These are phyloP conservation scores for Laupala kohalensis DNA, from an alignment of 1,140 invertebrate species.

Conservation along the genomic window DNA sequence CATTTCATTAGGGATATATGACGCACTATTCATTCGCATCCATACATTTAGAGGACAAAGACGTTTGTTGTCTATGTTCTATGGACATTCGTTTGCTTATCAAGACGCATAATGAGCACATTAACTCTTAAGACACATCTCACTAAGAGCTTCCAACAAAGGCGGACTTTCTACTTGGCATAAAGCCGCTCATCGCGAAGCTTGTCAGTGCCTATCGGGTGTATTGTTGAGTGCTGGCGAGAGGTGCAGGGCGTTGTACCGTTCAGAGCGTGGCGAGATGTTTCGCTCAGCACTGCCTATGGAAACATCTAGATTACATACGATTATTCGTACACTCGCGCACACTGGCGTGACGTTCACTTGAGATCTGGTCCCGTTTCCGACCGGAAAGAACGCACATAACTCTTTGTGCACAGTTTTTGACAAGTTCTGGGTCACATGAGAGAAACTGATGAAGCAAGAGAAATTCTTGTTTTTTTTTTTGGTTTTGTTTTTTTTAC, in stretches of 20 bases:
- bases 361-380: too few relatives aligned
- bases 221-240: neutral
- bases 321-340: neutral
- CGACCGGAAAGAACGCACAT: too few relatives aligned
- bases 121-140: neutral
- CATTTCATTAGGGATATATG: neutral
- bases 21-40: neutral
- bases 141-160: neutral
- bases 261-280: neutral
- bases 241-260: too few relatives aligned
- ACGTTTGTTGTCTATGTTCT: neutral
- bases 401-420: too few relatives aligned
- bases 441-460: too few relatives aligned
- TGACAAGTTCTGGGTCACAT: too few relatives aligned
- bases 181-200: neutral
- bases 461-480: too few relatives aligned
- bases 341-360: too few relatives aligned
- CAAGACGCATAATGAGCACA: neutral
- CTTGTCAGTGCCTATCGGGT: neutral
- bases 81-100: neutral
- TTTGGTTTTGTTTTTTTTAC: too few relatives aligned
- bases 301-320: neutral
- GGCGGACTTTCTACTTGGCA: neutral
- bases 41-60: neutral
- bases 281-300: neutral